Conservation (phyloP, 2,113 vertebrate genomes). For the Caretta caretta region DNA sequence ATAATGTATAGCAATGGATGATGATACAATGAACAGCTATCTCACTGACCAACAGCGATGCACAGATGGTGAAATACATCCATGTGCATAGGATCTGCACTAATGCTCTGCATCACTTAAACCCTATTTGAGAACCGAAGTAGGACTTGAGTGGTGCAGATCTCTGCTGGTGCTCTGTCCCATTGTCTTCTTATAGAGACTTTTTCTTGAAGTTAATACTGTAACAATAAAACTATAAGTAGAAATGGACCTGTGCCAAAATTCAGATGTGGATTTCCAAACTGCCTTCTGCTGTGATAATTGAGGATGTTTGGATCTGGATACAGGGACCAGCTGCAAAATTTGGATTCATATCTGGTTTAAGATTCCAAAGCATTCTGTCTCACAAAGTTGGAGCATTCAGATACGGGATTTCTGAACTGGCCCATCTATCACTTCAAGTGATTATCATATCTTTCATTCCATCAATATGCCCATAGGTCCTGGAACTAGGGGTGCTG, state of each 20-base stretch:
- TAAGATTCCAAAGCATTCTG: background rate
- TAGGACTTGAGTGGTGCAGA: background rate
- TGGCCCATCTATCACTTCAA: background rate
- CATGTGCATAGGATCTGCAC: accelerated
- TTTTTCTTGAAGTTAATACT: background rate
- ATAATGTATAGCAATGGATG: background rate
- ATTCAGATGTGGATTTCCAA: background rate
- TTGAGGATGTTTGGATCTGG: too few species aligned
- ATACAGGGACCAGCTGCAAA: background rate
- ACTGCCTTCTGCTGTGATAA: background rate
- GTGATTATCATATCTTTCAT: background rate
- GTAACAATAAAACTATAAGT: background rate
- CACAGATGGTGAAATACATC: background rate
- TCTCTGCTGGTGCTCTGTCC: background rate
- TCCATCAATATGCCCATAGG: background rate
- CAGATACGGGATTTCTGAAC: background rate
- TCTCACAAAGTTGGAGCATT: background rate
- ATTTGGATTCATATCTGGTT: background rate
- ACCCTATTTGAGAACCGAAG: background rate
- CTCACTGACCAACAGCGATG: background rate
- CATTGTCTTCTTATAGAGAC: too few species aligned
- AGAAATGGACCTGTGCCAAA: background rate
- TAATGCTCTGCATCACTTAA: background rate
- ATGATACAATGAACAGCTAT: background rate
- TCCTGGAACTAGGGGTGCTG: too few species aligned